Evolutionary conservation across 2,888 invertebrate species (phyloP), one percentile per base, ranked within the genome.

Genomic region (Dusona sp.): DNA sequence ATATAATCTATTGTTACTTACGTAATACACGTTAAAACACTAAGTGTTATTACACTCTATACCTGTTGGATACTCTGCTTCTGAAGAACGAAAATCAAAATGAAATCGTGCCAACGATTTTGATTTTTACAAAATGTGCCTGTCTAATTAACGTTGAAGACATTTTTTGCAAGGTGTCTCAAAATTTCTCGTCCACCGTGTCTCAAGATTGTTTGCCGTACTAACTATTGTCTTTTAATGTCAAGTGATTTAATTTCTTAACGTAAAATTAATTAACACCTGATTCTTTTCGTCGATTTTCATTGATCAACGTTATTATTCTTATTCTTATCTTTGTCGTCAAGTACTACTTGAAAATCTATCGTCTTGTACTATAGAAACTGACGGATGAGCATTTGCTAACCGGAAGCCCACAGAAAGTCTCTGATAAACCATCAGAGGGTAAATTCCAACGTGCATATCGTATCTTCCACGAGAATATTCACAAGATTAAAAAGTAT

Each of bases 401-500:
- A 75, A 79, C 89, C 90, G 88, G 87, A 83, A 84, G 85, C 85
- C 77, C 83, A 73, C 25, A 25, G 74, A 83, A 65, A 72, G 51
- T 73, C 42, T 70, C 70, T 70, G 57, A 74, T 68, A 86, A 75
- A 45, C 82, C 77, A 79, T 61, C 70, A 36, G 45, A 42, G 70
- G 79, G 61, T 64, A 48, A 84, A 72, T 42, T 85, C 72, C 73
- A 89, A 70, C 88, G 89, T 86, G 89, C 88, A 80, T 90, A 88
- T 75, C 89, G 88, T 87, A 88, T 91, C 88, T 92, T 92, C 89
- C 88, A 88, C 88, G 90, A 91, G 85, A 92, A 89, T 88, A 85
- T 92, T 88, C 89, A 90, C 81, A 91, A 90, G 87, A 88, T 92
- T 85, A 89, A 91, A 85, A 89, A 90, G 83, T 92, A 90, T 90